A percentile compares a stretch with the other conserved stretches of the same genome.
These are phyloP conservation scores for Epinephelus moara DNA, from an alignment of 2,113 vertebrate genomes.

Conservation along the genomic window DNA sequence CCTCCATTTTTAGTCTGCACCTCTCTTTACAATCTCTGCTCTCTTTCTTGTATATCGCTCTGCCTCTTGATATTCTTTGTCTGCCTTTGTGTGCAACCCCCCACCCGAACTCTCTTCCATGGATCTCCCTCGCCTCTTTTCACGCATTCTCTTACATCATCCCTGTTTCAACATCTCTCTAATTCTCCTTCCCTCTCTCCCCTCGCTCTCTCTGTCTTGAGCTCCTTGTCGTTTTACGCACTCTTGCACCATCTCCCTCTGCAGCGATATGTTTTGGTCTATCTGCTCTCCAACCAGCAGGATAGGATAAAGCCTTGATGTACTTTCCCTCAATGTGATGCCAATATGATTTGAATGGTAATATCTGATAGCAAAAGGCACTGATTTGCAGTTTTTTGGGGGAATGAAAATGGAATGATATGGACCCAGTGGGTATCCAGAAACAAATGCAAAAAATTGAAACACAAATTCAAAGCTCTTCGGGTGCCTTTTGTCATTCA, in stretches of 20 bases:
- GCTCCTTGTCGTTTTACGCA: constrained; percentile 79
- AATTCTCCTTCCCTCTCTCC: constrained; percentile 60
- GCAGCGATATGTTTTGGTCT: constrained; percentile 77
- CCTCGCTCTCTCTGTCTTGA: constrained; percentile 47
- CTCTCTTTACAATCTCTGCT: constrained; percentile 66
- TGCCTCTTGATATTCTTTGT: constrained; percentile 72
- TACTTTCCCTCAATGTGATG: constrained; percentile 65
- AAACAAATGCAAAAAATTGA: constrained; percentile 42
- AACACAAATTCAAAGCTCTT: constrained; percentile 40
- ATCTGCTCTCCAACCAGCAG: constrained; percentile 77
- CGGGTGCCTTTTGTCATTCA: not conserved
- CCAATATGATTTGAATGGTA: constrained; percentile 59
- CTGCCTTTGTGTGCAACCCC: constrained; percentile 68
- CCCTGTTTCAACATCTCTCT: constrained; percentile 75
- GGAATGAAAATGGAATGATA: constrained; percentile 26
- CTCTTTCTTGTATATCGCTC: constrained; percentile 55
- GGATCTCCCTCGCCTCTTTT: constrained; percentile 79
- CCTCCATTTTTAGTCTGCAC: constrained; percentile 70
- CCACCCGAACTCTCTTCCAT: constrained; percentile 53
- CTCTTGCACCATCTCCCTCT: constrained; percentile 83
- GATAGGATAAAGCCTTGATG: constrained; percentile 73
- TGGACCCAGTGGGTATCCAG: constrained; percentile 27
- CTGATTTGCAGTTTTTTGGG: constrained; percentile 37
- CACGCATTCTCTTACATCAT: constrained; percentile 82
- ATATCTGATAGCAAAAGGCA: constrained; percentile 53